Evolutionary conservation across 2,113 vertebrate genomes (phyloP).

Genomic region (Hemicordylus capensis): DNA sequence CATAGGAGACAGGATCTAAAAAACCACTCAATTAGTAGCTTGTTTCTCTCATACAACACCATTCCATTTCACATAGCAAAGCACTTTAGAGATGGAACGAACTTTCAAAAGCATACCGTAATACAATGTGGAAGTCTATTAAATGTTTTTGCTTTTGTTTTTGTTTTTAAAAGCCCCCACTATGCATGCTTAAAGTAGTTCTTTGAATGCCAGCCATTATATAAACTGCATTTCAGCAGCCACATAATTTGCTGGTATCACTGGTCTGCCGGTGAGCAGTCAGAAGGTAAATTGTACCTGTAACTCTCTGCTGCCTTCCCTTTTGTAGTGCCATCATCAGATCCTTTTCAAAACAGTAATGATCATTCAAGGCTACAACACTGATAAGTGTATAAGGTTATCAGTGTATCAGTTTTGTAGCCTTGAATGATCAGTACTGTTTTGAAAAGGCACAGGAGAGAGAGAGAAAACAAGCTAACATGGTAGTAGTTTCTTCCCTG

Average conservation of each 20-base stretch:
- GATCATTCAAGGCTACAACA: too few relatives aligned
- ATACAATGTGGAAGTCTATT: not conserved
- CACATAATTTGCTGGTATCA: not conserved
- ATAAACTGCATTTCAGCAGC: not conserved
- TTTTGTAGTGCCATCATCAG: not conserved
- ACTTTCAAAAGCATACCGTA: not conserved
- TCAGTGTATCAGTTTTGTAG: not conserved
- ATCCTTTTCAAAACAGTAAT: too few relatives aligned
- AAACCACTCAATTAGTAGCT: not conserved
- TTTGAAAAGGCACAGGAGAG: too few relatives aligned
- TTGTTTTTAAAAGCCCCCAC: too few relatives aligned
- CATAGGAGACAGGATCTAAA: not conserved
- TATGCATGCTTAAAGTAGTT: not conserved
- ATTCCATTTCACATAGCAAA: not conserved
- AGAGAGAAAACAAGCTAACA: too few relatives aligned
- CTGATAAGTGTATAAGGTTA: not conserved
- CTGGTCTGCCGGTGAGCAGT: not conserved
- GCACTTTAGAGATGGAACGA: not conserved
- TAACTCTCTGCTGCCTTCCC: not conserved
- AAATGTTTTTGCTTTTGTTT: too few relatives aligned
- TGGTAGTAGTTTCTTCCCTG: too few relatives aligned
- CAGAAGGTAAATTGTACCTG: not conserved
- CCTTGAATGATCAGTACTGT: not conserved
- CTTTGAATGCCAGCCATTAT: not conserved
- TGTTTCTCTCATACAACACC: not conserved